Percentiles rank a stretch among this genome's conserved stretches.
Evolutionary conservation across 2,113 vertebrate genomes (phyloP).

Genomic region (Stercorarius parasiticus): DNA sequence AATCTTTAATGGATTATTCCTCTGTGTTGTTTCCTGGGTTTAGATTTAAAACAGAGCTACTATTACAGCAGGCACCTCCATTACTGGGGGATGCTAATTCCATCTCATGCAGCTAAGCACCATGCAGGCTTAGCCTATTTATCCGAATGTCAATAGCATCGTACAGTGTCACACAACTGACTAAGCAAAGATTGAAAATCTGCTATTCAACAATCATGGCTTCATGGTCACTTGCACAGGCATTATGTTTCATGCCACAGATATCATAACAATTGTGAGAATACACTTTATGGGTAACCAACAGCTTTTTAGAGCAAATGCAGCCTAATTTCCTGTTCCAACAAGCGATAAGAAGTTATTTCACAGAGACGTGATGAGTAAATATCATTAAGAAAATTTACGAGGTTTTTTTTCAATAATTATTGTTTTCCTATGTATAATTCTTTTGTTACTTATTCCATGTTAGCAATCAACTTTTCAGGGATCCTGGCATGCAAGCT

Average conservation of each 20-base stretch:
- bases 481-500: neutral
- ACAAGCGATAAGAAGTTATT: neutral
- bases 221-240: constrained; percentile 4
- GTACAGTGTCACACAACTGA: neutral
- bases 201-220: neutral
- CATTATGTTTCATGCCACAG: neutral
- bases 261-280: neutral
- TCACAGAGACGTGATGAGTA: constrained; percentile 19
- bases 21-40: neutral
- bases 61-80: neutral
- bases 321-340: neutral
- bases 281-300: neutral
- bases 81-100: neutral
- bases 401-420: neutral
- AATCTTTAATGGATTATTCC: constrained; percentile 17
- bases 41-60: constrained; percentile 17
- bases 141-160: neutral
- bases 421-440: neutral
- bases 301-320: neutral
- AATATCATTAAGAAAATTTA: constrained; percentile 21
- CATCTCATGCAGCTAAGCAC: neutral
- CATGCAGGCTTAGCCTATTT: constrained; percentile 9
- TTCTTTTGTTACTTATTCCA: constrained; percentile 19
- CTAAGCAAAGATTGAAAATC: constrained; percentile 37
- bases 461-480: constrained; percentile 43